A percentile compares a stretch with the other conserved stretches of the same genome.
These are phyloP conservation scores for Nephotettix cincticeps DNA, from an alignment of 1,140 invertebrate species.

Conservation along the genomic window DNA sequence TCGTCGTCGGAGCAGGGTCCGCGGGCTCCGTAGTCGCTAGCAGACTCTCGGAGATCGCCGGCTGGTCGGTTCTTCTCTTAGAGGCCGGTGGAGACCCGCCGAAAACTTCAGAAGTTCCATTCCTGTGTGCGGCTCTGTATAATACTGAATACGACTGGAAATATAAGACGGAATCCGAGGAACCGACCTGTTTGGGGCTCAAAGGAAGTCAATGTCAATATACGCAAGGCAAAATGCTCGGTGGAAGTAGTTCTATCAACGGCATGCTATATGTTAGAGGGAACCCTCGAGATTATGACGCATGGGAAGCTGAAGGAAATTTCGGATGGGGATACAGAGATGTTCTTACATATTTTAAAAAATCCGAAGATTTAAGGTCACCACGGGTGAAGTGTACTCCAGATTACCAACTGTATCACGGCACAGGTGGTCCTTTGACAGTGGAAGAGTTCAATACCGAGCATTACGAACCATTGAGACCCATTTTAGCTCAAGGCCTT, in stretches of 20 bases:
- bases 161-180: conserved; percentile 68
- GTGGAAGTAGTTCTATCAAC: conserved; percentile 80
- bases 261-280: conserved; percentile 88
- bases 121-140: background rate
- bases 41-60: no score
- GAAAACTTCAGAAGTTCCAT: background rate
- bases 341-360: conserved; percentile 82
- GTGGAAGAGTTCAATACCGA: conserved; percentile 65
- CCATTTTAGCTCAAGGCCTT: conserved; percentile 87
- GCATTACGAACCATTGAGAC: conserved; percentile 72
- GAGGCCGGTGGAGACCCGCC: background rate
- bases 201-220: conserved; percentile 52
- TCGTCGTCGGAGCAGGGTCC: no score
- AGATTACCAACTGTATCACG: conserved; percentile 68
- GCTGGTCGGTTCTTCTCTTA: background rate
- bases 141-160: conserved; percentile 55
- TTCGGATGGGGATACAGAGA: conserved; percentile 86
- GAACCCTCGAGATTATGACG: conserved; percentile 80
- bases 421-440: conserved; percentile 58
- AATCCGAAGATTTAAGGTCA: conserved; percentile 82
- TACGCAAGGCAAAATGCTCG: conserved; percentile 61
- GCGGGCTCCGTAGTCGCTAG: no score
- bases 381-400: conserved; percentile 56
- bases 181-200: conserved; percentile 49
- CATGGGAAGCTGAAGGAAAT: conserved; percentile 84